Evolutionary conservation across 2,113 vertebrate genomes (phyloP).

Genomic region (Oreochromis aureus): DNA sequence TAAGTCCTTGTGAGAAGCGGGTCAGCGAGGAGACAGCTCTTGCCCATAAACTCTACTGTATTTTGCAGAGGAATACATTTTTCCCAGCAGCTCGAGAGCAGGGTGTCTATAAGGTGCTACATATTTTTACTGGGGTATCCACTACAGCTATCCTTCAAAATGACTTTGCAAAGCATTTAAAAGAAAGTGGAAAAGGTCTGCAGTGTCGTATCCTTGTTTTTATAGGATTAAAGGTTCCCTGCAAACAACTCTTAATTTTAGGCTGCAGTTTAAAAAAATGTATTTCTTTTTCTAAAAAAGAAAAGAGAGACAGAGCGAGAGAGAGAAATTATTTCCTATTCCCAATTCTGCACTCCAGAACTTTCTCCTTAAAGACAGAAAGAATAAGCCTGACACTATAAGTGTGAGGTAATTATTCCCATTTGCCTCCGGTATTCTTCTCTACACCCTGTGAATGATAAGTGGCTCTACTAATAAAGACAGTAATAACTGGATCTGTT

Average conservation of each 20-base stretch:
- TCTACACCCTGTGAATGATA: constrained; percentile 12
- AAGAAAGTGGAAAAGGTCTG: background rate
- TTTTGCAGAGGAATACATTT: constrained; percentile 26
- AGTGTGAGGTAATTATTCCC: constrained; percentile 43
- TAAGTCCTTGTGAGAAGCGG: constrained; percentile 51
- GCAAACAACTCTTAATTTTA: background rate
- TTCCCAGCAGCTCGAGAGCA: background rate
- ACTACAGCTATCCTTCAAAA: constrained; percentile 11
- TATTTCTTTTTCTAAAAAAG: background rate
- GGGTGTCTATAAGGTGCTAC: background rate
- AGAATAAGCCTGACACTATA: background rate
- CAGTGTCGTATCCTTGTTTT: background rate
- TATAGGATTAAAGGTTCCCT: background rate
- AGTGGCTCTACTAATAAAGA: constrained; percentile 26
- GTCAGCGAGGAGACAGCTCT: constrained; percentile 44
- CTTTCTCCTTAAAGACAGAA: background rate
- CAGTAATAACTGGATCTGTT: constrained; percentile 29
- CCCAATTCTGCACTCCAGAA: background rate
- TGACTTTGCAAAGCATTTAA: constrained; percentile 14
- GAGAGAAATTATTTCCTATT: background rate
- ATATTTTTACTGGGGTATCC: background rate
- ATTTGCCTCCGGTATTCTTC: constrained; percentile 26
- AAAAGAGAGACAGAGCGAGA: background rate
- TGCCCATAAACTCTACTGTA: constrained; percentile 16
- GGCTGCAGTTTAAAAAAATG: background rate